These are phyloP conservation scores for Malacosoma neustria DNA, from an alignment of 2,888 invertebrate genomes.

Conservation along the genomic window DNA sequence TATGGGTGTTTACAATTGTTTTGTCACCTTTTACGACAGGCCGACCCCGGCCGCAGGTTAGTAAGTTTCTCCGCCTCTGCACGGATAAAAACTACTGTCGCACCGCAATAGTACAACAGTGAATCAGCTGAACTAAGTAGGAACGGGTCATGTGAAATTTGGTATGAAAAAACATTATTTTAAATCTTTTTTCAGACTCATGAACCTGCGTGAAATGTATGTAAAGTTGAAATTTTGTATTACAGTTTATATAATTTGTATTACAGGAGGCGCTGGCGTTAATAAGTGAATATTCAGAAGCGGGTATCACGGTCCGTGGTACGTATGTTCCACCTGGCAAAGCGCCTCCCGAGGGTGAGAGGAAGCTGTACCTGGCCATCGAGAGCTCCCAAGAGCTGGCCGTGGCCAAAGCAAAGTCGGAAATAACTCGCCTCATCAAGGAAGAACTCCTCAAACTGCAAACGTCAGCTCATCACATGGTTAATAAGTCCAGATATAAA, in stretches of 20 bases:
- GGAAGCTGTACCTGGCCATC: conserved; percentile 98
- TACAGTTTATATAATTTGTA: too few relatives aligned
- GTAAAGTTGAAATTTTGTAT: conserved; percentile 4
- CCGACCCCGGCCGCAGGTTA: too few relatives aligned
- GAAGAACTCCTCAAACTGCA: conserved; percentile 96
- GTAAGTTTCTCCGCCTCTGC: too few relatives aligned
- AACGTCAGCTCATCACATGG: conserved; percentile 88
- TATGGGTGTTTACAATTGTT: too few relatives aligned
- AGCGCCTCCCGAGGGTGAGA: conserved; percentile 91
- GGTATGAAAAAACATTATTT: too few relatives aligned
- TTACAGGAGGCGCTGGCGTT: conserved; percentile 95
- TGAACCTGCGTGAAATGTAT: too few relatives aligned
- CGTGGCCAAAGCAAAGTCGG: conserved; percentile 96
- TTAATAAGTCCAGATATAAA: conserved; percentile 95
- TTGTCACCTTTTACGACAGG: too few relatives aligned
- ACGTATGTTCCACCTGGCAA: conserved; percentile 95
- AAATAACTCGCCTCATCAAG: conserved; percentile 97
- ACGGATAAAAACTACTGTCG: too few relatives aligned
- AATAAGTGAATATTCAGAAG: conserved; percentile 99
- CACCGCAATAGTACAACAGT: too few relatives aligned
- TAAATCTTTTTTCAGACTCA: too few relatives aligned
- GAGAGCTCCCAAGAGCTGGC: conserved; percentile 98
- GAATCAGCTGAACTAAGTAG: too few relatives aligned
- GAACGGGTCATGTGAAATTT: too few relatives aligned
- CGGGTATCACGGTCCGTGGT: conserved; percentile 98